A percentile compares a stretch with the other conserved stretches of the same genome.
Conservation (phyloP, 2,113 vertebrate genomes). For the Brienomyrus longianalis region DNA sequence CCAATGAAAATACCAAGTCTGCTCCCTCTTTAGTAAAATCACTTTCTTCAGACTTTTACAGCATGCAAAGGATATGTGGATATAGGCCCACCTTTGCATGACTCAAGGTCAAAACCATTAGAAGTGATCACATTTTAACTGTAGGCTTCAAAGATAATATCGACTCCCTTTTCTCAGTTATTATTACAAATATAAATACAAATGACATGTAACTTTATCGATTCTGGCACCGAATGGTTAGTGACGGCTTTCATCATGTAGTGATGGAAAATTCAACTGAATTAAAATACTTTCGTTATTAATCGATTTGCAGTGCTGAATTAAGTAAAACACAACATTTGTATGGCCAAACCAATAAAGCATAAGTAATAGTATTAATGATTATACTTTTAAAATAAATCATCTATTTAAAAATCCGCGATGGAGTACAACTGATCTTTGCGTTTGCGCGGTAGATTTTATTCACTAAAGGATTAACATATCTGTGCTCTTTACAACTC, state of each 20-base stretch:
- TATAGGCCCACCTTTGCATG: constrained; percentile 20
- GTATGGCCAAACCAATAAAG: background rate
- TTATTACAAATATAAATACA: background rate
- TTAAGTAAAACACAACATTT: background rate
- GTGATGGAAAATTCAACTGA: background rate
- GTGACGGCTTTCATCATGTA: background rate
- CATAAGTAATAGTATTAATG: background rate
- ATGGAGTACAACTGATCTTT: background rate
- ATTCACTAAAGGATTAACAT: background rate
- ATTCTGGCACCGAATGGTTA: background rate
- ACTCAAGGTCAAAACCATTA: constrained; percentile 22
- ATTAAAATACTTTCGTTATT: background rate
- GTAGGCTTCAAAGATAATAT: background rate
- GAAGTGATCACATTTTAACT: background rate
- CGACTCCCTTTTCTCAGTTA: background rate
- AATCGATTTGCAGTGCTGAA: background rate
- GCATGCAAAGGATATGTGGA: constrained; percentile 58
- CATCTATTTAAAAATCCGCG: background rate
- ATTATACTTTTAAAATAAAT: background rate
- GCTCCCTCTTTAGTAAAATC: constrained; percentile 63
- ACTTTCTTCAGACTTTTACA: constrained; percentile 52
- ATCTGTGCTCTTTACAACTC: background rate
- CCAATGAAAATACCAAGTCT: constrained; percentile 50
- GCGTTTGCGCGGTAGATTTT: background rate
- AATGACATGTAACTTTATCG: background rate